phyloP scores from a whole-genome alignment of 2,888 invertebrate genomes.

The Mystacides longicornis region DNA sequence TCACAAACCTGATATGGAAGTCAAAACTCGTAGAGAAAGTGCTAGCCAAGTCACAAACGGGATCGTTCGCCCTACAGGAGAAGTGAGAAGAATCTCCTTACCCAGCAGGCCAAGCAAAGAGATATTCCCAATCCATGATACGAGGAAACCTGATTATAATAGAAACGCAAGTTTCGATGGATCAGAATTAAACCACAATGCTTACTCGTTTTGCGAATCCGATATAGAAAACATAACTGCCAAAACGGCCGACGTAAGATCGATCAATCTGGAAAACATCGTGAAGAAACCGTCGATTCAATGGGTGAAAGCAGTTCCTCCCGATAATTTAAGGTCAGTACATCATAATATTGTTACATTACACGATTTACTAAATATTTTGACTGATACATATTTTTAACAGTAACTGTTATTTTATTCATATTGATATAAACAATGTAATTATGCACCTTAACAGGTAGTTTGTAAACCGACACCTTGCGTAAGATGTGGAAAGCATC shows the following conservation, averaged over 20 bases:
- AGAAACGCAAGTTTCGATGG: conserved; percentile 9
- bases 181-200: conserved; percentile 3
- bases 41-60: background rate
- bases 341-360: no score
- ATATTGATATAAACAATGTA: no score
- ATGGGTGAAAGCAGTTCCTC: background rate
- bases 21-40: background rate
- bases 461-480: no score
- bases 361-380: no score
- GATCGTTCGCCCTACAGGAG: background rate
- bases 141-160: conserved; percentile 2
- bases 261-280: conserved; percentile 7
- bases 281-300: background rate
- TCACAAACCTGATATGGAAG: conserved; percentile 24
- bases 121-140: background rate
- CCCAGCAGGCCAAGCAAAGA: conserved; percentile 5
- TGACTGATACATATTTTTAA: no score
- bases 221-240: conserved; percentile 11
- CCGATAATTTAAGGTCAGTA: background rate
- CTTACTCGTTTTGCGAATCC: conserved; percentile 11
- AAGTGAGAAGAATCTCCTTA: conserved; percentile 7
- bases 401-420: no score
- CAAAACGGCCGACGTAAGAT: conserved; percentile 10
- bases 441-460: no score
- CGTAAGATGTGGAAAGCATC: no score